Conservation (phyloP, 2,113 vertebrate species). For the Gnathonemus echidnorhynchus region DNA sequence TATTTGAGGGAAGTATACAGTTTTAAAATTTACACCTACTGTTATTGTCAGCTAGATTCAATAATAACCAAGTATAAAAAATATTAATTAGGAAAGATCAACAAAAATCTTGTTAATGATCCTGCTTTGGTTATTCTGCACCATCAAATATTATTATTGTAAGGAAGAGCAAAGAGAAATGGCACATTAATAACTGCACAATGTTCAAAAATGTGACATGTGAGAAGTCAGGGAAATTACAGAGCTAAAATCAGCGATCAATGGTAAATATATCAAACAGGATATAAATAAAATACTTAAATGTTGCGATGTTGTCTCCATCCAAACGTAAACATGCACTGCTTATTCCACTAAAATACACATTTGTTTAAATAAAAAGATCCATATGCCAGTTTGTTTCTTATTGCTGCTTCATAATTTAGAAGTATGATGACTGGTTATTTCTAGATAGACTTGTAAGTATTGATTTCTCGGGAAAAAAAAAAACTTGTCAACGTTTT, state of each 20-base stretch:
- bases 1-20: background rate
- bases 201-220: background rate
- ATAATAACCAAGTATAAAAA: background rate
- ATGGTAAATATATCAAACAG: background rate
- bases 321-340: slow-evolving; percentile 5
- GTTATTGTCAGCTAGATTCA: background rate
- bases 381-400: background rate
- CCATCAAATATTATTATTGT: slow-evolving; percentile 2
- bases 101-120: slow-evolving; percentile 1
- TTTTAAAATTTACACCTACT: background rate
- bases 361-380: background rate
- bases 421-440: background rate
- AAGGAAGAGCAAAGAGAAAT: background rate
- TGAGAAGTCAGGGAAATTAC: background rate
- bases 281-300: background rate
- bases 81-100: background rate
- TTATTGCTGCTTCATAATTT: slow-evolving; percentile 10
- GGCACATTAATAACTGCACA: background rate
- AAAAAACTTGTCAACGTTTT: slow-evolving; percentile 7
- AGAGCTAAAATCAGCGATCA: background rate
- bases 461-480: background rate
- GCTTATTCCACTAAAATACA: background rate
- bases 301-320: slow-evolving; percentile 7
- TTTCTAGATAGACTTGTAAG: background rate
- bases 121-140: slow-evolving; percentile 1